These are phyloP conservation scores for Puntigrus tetrazona DNA, from an alignment of 2,113 vertebrate species.

Conservation along the genomic window DNA sequence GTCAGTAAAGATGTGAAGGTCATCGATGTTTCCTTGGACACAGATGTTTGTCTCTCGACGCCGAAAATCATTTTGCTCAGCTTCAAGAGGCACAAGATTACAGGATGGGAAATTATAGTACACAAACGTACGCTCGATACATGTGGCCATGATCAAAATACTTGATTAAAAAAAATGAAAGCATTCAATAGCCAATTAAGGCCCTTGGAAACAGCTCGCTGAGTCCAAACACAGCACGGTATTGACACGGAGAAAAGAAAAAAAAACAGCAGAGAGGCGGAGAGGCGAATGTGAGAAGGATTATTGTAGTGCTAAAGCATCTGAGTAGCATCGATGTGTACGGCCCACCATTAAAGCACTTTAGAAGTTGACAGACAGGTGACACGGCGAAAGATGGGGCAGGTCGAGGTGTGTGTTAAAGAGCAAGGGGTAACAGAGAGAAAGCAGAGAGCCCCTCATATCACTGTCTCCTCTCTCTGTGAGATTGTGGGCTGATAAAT, in stretches of 20 bases:
- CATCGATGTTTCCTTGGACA: conserved; percentile 37
- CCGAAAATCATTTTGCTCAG: conserved; percentile 29
- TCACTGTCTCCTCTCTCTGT: conserved; percentile 55
- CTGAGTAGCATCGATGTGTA: neutral
- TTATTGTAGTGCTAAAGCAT: neutral
- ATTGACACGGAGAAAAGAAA: conserved; percentile 33
- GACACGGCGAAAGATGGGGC: neutral
- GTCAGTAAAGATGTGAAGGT: conserved; percentile 40
- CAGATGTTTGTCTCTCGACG: conserved; percentile 40
- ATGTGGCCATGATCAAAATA: conserved; percentile 46
- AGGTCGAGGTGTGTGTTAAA: conserved; percentile 7
- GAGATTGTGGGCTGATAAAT: conserved; percentile 85
- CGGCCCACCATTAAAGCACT: neutral
- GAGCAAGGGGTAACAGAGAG: conserved; percentile 56
- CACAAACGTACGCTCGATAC: conserved; percentile 25
- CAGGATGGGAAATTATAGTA: conserved; percentile 46
- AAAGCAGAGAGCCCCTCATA: conserved; percentile 40
- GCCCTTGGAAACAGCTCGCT: conserved; percentile 47
- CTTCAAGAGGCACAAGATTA: conserved; percentile 32
- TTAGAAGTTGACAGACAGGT: conserved; percentile 22
- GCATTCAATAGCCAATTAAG: conserved; percentile 55
- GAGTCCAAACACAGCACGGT: conserved; percentile 47
- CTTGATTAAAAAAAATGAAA: conserved; percentile 55
- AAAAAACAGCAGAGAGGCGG: neutral
- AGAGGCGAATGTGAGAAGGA: neutral